A percentile compares a stretch with the other conserved stretches of the same genome.
phyloP scores from a whole-genome alignment of 2,888 invertebrate species.

The Epinotia nisella region DNA sequence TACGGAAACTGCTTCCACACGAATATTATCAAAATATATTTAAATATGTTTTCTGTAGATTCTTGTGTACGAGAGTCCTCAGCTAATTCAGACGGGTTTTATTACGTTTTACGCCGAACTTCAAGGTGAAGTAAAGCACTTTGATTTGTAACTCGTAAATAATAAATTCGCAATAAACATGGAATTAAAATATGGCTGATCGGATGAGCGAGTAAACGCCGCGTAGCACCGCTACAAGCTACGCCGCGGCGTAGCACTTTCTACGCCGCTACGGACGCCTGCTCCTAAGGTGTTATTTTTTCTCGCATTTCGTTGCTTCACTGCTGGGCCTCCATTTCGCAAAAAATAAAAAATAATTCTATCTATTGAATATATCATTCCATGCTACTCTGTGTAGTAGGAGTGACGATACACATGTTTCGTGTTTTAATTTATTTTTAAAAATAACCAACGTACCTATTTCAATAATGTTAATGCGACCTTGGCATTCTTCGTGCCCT shows the following conservation, averaged over 20 bases:
- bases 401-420: no score
- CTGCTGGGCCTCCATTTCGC: no score
- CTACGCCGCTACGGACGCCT: constrained; percentile 49
- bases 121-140: constrained; percentile 7
- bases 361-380: no score
- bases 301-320: neutral
- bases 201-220: constrained; percentile 1
- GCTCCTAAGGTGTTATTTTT: neutral
- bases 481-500: constrained; percentile 24
- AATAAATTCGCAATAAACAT: constrained; percentile 9
- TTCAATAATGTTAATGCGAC: constrained; percentile 6
- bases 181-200: neutral
- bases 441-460: neutral
- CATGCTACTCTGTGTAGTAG: no score
- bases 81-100: neutral
- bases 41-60: neutral
- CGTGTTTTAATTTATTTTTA: neutral
- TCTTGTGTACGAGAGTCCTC: neutral
- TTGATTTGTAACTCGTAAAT: constrained; percentile 6
- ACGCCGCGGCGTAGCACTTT: constrained; percentile 52
- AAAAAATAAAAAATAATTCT: no score
- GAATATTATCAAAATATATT: neutral
- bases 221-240: constrained; percentile 47
- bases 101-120: constrained; percentile 2
- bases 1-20: neutral